These are phyloP conservation scores for Microhierax caerulescens DNA, from an alignment of 2,797 vertebrate genomes.

Conservation along the genomic window DNA sequence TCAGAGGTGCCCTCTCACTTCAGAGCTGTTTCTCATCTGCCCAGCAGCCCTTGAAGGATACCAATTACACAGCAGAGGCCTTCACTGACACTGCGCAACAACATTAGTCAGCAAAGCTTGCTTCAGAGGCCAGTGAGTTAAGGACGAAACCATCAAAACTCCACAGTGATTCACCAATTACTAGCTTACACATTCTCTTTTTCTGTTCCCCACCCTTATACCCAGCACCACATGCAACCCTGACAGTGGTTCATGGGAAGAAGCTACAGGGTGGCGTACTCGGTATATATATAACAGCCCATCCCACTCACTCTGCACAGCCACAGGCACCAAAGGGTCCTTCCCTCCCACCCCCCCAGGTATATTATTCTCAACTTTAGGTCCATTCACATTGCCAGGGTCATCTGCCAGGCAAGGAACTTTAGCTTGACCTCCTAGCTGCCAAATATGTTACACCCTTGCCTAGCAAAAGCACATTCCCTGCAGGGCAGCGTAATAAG, in stretches of 20 bases:
- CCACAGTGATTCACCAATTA: background rate
- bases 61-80: background rate
- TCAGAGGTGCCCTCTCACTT: background rate
- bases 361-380: background rate
- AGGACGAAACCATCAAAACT: background rate
- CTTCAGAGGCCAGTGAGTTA: background rate
- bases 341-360: too few species aligned
- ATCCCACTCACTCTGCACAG: background rate
- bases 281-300: background rate
- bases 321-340: background rate
- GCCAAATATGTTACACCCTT: background rate
- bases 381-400: background rate
- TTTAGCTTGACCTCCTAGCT: background rate
- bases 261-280: background rate
- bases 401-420: background rate
- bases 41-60: background rate
- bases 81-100: background rate
- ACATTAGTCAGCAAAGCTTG: slow-evolving; percentile 20
- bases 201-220: background rate
- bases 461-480: background rate
- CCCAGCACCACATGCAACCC: background rate
- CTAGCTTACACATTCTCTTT: background rate
- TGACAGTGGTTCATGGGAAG: background rate
- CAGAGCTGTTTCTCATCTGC: background rate
- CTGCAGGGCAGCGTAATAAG: background rate